These are phyloP conservation scores for Xestia sexstrigata DNA, from an alignment of 2,888 invertebrate species.

Conservation along the genomic window DNA sequence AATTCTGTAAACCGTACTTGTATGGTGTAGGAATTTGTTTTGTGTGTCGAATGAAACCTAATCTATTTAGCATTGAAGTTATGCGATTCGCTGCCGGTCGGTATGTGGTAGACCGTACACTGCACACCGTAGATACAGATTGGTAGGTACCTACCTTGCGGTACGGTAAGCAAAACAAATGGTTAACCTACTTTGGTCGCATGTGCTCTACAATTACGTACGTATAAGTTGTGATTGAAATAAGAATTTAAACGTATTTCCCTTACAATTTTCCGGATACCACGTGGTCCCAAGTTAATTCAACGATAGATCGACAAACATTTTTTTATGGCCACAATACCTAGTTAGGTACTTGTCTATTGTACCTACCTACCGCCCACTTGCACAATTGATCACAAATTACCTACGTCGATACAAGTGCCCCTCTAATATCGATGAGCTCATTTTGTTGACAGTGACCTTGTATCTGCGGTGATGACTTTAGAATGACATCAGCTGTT, in stretches of 20 bases:
- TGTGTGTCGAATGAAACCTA: conserved; percentile 58
- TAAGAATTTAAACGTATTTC: not conserved
- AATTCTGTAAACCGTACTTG: conserved; percentile 37
- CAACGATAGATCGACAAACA: not conserved
- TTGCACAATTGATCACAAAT: conserved; percentile 76
- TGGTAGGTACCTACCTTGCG: conserved; percentile 13
- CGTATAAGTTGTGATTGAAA: not conserved
- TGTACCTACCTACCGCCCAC: conserved; percentile 40
- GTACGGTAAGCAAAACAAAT: conserved; percentile 27
- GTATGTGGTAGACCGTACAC: conserved; percentile 33
- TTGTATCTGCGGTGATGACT: conserved; percentile 82
- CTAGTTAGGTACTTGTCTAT: not conserved
- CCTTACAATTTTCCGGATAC: not conserved
- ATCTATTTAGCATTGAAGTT: conserved; percentile 62
- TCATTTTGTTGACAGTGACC: conserved; percentile 87
- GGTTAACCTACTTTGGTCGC: not conserved
- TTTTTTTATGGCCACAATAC: conserved; percentile 12
- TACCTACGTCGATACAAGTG: conserved; percentile 75
- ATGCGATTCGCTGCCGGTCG: conserved; percentile 53
- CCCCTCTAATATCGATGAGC: conserved; percentile 83
- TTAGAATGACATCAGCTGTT: conserved; percentile 84
- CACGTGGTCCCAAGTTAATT: not conserved
- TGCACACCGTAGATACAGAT: conserved; percentile 2
- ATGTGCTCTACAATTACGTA: not conserved
- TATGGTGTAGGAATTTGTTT: conserved; percentile 56